These are phyloP conservation scores for Hippasteria phrygiana DNA, from an alignment of 53 echinoderm and acorn worm species.

Conservation along the genomic window DNA sequence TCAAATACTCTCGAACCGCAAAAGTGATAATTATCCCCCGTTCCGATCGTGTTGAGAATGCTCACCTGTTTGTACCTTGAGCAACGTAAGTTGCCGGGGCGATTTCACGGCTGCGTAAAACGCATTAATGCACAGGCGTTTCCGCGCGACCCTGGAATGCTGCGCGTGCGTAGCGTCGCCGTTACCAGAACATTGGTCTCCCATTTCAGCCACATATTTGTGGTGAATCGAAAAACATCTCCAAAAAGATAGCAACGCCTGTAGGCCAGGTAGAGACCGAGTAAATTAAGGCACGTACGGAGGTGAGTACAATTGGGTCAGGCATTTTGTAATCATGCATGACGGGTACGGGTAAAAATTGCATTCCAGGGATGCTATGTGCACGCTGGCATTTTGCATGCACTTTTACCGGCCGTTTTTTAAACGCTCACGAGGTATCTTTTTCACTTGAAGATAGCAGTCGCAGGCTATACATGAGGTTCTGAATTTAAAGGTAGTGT, in stretches of 20 bases:
- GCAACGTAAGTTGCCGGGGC: conserved; percentile 11
- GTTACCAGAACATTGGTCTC: conserved; percentile 31
- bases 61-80: neutral
- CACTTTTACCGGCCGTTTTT: neutral
- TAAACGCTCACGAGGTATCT: no score
- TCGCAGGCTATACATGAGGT: no score
- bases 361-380: neutral
- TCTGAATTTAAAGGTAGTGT: no score
- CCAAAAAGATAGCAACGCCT: neutral
- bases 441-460: no score
- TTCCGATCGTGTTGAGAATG: conserved; percentile 19
- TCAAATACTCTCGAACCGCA: neutral
- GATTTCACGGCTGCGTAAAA: conserved; percentile 53
- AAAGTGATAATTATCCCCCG: neutral
- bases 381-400: neutral
- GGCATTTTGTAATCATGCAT: neutral
- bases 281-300: neutral
- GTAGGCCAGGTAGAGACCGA: neutral
- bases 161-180: conserved; percentile 1
- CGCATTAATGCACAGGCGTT: neutral
- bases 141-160: neutral
- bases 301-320: neutral
- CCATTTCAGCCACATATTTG: conserved; percentile 28
- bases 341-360: neutral
- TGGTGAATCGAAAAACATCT: neutral